A percentile compares a stretch with the other conserved stretches of the same genome.
phyloP scores from a whole-genome alignment of 2,888 invertebrate species.

The Tetanocera ferruginea region DNA sequence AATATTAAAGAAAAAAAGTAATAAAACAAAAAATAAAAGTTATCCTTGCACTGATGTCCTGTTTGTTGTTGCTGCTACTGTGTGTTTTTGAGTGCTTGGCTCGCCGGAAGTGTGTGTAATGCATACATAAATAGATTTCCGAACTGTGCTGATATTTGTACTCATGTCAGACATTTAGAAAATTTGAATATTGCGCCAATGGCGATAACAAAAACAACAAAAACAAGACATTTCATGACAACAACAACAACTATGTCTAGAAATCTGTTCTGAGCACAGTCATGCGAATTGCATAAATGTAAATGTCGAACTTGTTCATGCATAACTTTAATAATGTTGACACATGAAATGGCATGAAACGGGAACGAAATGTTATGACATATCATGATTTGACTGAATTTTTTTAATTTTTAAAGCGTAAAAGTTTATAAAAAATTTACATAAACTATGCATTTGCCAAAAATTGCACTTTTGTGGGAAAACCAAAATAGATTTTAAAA shows the following conservation, averaged over 20 bases:
- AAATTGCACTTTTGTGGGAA: not conserved
- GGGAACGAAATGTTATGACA: not conserved
- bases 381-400: too few species aligned
- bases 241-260: not conserved
- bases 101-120: slow-evolving; percentile 35
- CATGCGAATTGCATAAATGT: not conserved
- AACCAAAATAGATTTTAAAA: too few species aligned
- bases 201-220: slow-evolving; percentile 16
- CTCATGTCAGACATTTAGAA: not conserved
- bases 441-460: not conserved
- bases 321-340: slow-evolving; percentile 1
- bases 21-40: too few species aligned
- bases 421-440: not conserved
- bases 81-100: not conserved
- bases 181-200: slow-evolving; percentile 52
- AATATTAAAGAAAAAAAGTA: not conserved
- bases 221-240: not conserved
- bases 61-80: not conserved
- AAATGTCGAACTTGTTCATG: slow-evolving; percentile 23
- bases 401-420: too few species aligned
- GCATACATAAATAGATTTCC: slow-evolving; percentile 43
- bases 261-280: not conserved
- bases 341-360: not conserved
- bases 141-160: slow-evolving; percentile 2
- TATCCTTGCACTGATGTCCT: not conserved